A percentile compares a stretch with the other conserved stretches of the same genome.
Evolutionary conservation across 2,797 vertebrate species (phyloP).

Genomic region (Perdix hodgsoniae): DNA sequence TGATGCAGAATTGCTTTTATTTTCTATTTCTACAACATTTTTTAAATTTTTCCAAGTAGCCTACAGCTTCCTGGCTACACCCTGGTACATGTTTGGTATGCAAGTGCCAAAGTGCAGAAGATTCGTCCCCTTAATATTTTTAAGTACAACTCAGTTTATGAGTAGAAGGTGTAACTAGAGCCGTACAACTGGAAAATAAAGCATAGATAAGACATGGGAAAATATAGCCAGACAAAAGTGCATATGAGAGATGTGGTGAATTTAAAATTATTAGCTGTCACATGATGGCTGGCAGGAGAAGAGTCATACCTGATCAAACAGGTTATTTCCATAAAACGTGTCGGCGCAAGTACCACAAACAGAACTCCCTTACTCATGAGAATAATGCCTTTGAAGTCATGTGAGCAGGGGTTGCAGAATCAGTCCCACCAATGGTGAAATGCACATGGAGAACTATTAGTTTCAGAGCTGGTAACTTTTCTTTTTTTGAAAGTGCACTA

Average conservation of each 20-base stretch:
- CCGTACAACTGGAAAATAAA: neutral
- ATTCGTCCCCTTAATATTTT: neutral
- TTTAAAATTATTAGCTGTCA: conserved; percentile 63
- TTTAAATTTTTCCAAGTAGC: neutral
- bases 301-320: conserved; percentile 71
- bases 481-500: neutral
- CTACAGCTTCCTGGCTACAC: neutral
- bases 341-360: conserved; percentile 59
- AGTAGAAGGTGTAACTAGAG: neutral
- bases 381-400: conserved; percentile 64
- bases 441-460: neutral
- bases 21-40: neutral
- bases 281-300: conserved; percentile 64
- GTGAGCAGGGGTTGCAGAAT: conserved; percentile 64
- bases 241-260: conserved; percentile 43
- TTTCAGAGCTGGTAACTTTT: neutral
- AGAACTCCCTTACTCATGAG: conserved; percentile 67
- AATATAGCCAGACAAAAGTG: conserved; percentile 49
- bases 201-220: conserved; percentile 50
- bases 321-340: conserved; percentile 73
- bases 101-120: neutral
- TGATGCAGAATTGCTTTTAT: neutral
- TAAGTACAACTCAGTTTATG: neutral
- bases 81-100: neutral
- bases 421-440: conserved; percentile 47